These are phyloP conservation scores for Gastrophryne carolinensis DNA, from an alignment of 2,797 vertebrate genomes.

Conservation along the genomic window DNA sequence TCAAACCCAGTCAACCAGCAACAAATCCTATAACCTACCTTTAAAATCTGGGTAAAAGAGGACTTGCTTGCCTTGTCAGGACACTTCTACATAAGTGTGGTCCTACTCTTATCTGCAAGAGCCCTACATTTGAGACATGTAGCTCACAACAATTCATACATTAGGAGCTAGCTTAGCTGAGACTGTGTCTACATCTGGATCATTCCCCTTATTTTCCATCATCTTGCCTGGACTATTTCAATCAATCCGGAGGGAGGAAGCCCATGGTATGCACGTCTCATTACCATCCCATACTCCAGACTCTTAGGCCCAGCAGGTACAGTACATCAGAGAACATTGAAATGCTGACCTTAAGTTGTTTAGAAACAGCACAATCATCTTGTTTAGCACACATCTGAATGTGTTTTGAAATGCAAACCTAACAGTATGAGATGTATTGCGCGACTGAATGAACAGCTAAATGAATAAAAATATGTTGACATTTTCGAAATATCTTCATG, in stretches of 20 bases:
- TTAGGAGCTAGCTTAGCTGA: no score
- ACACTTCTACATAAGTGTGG: background rate
- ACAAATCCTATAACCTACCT: no score
- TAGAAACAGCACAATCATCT: slow-evolving; percentile 11
- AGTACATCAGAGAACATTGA: background rate
- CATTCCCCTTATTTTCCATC: no score
- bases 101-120: background rate
- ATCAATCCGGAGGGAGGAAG: no score
- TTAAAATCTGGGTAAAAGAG: no score
- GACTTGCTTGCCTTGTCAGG: background rate
- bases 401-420: slow-evolving; percentile 30
- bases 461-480: slow-evolving; percentile 45
- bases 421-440: slow-evolving; percentile 17
- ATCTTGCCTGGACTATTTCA: no score
- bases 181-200: no score
- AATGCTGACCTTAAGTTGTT: slow-evolving; percentile 6
- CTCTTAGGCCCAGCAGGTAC: background rate
- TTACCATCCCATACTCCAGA: background rate
- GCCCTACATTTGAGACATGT: no score
- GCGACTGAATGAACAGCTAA: slow-evolving; percentile 1
- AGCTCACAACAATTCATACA: no score
- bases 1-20: no score
- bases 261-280: background rate
- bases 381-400: slow-evolving; percentile 10
- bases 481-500: slow-evolving; percentile 25